Base-by-base conservation (phyloP, 1,140 invertebrate species). In the Hyles euphorbiae region DNA sequence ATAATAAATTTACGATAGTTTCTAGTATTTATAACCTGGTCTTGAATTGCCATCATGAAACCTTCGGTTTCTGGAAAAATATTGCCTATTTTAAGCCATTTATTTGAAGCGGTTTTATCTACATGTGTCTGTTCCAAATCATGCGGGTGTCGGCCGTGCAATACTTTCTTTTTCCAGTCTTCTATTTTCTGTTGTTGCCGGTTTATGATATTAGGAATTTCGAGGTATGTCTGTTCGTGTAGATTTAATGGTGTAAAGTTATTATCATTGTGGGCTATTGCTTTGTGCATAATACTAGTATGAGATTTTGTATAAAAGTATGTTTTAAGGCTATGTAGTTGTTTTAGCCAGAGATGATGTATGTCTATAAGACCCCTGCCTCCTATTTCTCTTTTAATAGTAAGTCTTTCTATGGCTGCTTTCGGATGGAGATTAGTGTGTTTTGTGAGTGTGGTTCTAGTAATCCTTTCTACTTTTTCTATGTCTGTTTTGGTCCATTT, bases 381-480 rank as follows among this genome's bases (percentile, higher is more conserved):
- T 46, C 65, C 65, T 8, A 60, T 47, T 46, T 62, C 3, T 56
- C 68, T 67, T 47, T 50, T 57, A 10, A 67, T 51, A 3, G 60
- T 57, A 8, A 65, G 5, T 46, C 65, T 60, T 61, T 67, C 60
- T 53, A 68, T 61, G 51, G 59, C 56, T 5, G 63, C 60, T 60
- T 68, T 64, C 32, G 68, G 68, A 32, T 71, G 65, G 12, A 63
- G 34, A 7, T 68, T 43, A 9, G 61, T 65, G 36, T 67, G 22
- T 22, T 22, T 22, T 22, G 22, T 22, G 22, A 22, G 22, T 22
- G 22, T 22, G 22, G 22, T 22, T 22, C 22, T 22, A 22, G 22
- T 22, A 22, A 22, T 22, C 22, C 22, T 22, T 22, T 22, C 22
- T 22, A 22, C 22, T 22, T 22, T 22, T 22, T 22, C 22, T 22